These are phyloP conservation scores for Campylorhamphus procurvoides DNA, from an alignment of 2,113 vertebrate genomes.

Conservation along the genomic window DNA sequence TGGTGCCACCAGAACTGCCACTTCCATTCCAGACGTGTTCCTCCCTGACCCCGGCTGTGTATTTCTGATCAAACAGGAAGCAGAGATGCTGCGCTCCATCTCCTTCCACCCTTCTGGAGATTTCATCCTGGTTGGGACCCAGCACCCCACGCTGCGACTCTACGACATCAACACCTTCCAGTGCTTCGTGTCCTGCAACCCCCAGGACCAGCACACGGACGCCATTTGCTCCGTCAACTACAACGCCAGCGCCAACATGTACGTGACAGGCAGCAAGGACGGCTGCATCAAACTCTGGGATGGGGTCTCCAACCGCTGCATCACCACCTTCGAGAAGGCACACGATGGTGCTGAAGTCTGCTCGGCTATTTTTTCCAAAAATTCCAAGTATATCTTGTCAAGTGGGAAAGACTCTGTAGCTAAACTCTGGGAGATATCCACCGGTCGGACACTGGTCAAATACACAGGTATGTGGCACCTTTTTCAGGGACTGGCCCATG, in stretches of 20 bases:
- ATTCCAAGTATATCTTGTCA: constrained; percentile 97
- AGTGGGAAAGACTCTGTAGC: constrained; percentile 98
- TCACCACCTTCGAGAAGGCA: constrained; percentile 94
- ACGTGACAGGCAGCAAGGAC: constrained; percentile 94
- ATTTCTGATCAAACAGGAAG: constrained; percentile 81
- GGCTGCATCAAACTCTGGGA: constrained; percentile 99
- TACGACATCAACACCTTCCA: constrained; percentile 98
- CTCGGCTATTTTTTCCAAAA: constrained; percentile 96
- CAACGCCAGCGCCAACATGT: constrained; percentile 93
- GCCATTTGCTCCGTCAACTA: constrained; percentile 94
- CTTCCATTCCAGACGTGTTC: not conserved
- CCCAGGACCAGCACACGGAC: constrained; percentile 95
- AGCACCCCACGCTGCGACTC: constrained; percentile 94
- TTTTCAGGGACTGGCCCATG: not conserved
- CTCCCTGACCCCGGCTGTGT: not conserved
- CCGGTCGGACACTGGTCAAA: constrained; percentile 92
- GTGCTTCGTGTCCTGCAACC: constrained; percentile 97
- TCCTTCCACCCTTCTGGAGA: constrained; percentile 98
- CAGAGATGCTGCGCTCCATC: constrained; percentile 96
- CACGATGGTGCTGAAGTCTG: constrained; percentile 96
- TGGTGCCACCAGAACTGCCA: not conserved
- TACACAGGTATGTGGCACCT: constrained; percentile 87
- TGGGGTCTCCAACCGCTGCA: constrained; percentile 95
- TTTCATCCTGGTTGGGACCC: constrained; percentile 94
- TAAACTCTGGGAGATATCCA: constrained; percentile 98